Base-by-base conservation (phyloP, 2,888 invertebrate species). In the Scelioninae gen. 2 region DNA sequence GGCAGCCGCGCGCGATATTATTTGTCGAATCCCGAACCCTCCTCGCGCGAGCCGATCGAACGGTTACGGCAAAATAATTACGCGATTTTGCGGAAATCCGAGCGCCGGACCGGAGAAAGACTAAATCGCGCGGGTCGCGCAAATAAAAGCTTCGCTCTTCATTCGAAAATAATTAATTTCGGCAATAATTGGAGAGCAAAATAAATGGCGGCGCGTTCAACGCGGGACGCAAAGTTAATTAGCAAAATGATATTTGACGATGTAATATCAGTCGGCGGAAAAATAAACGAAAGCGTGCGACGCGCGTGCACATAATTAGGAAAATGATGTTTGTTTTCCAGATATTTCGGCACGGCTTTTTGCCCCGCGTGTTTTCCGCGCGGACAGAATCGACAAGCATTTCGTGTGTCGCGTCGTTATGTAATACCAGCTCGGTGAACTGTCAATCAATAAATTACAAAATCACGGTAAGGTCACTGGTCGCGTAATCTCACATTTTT, bases 301-400 rank as follows among this genome's bases (percentile, higher is more conserved):
- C 28, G 45, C 57, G 10, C 64, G 19, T 46, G 70, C 64, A 68
- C 74, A 73, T 79, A 81, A 82, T 81, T 81, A 81, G 77, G 78
- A 79, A 81, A 81, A 80, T 81, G 74, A 75, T 77, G 77, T 80
- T 81, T 79, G 65, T 72, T 80, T 76, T 76, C 74, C 64, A 69
- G 19, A 58, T 60, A 63, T 58, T 61, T 67, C 37, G 45, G 31
- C 2, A 33, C 37, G 15, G 22, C 28, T 31, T 61, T 67, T 58
- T 55, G 48, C n/a, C 2, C 16, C 16, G 16, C 16, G 39, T 39
- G 39, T 39, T 39, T 28, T 31, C 60, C 31, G 37, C 2, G 4
- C 22, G 18, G 28, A 33, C 43, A 7, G 41, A n/a, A 25, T 31
- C 25, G 19, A 48, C 33, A 46, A 37, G 39, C 22, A 67, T 73